Conservation (phyloP, 2,888 invertebrate species). For the Polydrusus tereticollis region DNA sequence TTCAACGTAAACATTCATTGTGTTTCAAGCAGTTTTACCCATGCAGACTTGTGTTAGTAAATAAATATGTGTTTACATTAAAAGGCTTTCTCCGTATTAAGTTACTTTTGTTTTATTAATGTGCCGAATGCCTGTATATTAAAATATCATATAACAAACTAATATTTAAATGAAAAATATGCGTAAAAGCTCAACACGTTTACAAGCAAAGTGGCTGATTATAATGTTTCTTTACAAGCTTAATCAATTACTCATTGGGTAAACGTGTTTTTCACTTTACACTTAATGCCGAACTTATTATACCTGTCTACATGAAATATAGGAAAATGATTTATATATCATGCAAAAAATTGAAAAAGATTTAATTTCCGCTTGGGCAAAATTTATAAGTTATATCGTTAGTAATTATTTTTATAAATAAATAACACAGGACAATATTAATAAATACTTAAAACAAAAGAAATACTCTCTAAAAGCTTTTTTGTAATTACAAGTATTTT, state of each 20-base stretch:
- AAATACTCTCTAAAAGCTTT: too few species aligned
- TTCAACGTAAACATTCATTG: too few species aligned
- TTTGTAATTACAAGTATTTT: too few species aligned
- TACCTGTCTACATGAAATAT: constrained; percentile 37
- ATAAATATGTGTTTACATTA: too few species aligned
- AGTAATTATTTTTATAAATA: background rate
- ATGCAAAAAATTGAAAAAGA: constrained; percentile 42
- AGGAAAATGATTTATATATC: constrained; percentile 37
- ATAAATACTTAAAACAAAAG: too few species aligned
- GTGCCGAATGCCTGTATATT: background rate
- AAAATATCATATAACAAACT: background rate
- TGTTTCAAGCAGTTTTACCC: too few species aligned
- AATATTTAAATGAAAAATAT: background rate
- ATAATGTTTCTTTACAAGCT: constrained; percentile 40
- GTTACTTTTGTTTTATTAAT: too few species aligned
- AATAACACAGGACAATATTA: too few species aligned
- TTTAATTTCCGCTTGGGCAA: background rate
- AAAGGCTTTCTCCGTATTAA: too few species aligned
- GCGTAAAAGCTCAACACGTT: constrained; percentile 1
- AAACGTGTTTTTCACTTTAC: constrained; percentile 38
- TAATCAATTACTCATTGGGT: constrained; percentile 40
- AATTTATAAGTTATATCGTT: background rate
- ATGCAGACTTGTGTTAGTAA: too few species aligned
- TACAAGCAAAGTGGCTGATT: constrained; percentile 36
- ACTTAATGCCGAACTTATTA: constrained; percentile 36